Evolutionary conservation across 2,113 vertebrate species (phyloP), one percentile per base, ranked within the genome.

Genomic region (Pelusios castaneus): DNA sequence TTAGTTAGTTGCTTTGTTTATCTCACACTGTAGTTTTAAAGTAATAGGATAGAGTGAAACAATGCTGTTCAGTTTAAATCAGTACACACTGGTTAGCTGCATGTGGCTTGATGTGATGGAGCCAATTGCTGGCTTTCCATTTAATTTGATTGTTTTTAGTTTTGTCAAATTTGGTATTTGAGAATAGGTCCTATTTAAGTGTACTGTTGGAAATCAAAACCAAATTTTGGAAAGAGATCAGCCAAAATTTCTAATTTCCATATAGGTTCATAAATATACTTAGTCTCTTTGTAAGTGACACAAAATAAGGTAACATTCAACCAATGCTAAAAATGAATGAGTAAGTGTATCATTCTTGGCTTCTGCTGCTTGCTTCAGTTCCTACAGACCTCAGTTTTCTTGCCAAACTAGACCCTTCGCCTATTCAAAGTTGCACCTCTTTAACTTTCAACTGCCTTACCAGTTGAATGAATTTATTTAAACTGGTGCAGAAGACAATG

Each of bases 81-180:
- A 10, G n/a, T 81, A 75, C 3, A 43, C 3, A 8, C 25, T 49
- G 81, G 24, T 11, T 31, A 9, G 5, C 13, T 31, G 16, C 27
- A 34, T 34, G 70, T 43, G 76, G 60, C 51, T 80, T 45, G 43
- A 63, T 38, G 41, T 17, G 34, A 21, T 4, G 19, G 58, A 67
- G 13, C 41, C 45, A 84, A 0, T 60, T 1, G 0, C 3, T 41
- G 58, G 6, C 38, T 87, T 60, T 6, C 0, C 49, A 2, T 79
- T 67, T 54, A 55, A 81, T 45, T 24, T 45, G 43, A 76, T 45
- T 25, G 70, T 25, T 19, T 82, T 13, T 19, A 67, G 76, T 9
- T 41, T 67, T 67, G 60, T 14, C 31, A 21, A 38, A 67, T 52
- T 52, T 52, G 51, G 21, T 34, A 38, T 38, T n/a, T 67, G 34